Conservation (phyloP, 2,888 invertebrate species). For the Hedya salicella region DNA sequence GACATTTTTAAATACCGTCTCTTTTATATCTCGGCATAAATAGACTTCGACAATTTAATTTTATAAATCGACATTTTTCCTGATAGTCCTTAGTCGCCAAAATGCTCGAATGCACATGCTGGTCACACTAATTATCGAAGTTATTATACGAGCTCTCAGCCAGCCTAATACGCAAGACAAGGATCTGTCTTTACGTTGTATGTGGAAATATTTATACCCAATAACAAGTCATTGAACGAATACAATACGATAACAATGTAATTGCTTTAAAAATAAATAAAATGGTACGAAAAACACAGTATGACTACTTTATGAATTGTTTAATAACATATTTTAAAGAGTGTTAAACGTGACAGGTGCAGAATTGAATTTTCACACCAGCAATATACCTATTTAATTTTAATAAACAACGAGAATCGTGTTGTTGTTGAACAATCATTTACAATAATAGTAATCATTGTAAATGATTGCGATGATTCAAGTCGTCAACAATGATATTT, state of each 20-base stretch:
- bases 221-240: no score
- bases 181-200: no score
- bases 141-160: no score
- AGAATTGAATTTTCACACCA: slow-evolving; percentile 32
- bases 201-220: no score
- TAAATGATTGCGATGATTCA: slow-evolving; percentile 29
- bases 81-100: no score
- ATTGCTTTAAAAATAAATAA: background rate
- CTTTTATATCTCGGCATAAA: no score
- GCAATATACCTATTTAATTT: slow-evolving; percentile 11
- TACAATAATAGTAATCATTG: slow-evolving; percentile 29
- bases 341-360: slow-evolving; percentile 27
- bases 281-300: slow-evolving; percentile 3
- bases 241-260: background rate
- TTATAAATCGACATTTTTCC: no score
- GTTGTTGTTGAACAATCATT: slow-evolving; percentile 33
- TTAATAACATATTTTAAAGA: slow-evolving; percentile 30
- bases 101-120: no score
- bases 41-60: no score
- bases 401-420: slow-evolving; percentile 16
- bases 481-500: slow-evolving; percentile 29
- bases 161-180: no score
- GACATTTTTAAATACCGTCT: no score
- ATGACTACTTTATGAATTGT: background rate
- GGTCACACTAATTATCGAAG: no score